A percentile compares a stretch with the other conserved stretches of the same genome.
These are phyloP conservation scores for Drosophila pseudotakahashii DNA, from an alignment of 2,888 invertebrate genomes.

Conservation along the genomic window DNA sequence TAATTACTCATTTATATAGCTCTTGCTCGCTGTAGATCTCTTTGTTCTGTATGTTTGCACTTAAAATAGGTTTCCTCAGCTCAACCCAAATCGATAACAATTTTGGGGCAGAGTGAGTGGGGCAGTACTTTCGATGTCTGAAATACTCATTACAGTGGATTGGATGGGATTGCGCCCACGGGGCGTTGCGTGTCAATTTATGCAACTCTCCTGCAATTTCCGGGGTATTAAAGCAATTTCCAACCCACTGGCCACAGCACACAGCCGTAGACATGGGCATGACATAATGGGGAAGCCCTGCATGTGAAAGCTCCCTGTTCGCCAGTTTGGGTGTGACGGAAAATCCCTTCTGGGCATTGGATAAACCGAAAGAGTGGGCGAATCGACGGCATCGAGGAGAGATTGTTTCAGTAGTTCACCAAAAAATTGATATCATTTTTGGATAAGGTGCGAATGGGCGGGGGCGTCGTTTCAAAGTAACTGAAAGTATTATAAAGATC, in stretches of 20 bases:
- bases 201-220: constrained; percentile 80
- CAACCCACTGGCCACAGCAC: constrained; percentile 55
- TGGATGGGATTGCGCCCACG: constrained; percentile 73
- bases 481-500: not conserved
- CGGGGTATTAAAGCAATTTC: constrained; percentile 80
- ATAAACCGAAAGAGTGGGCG: constrained; percentile 32
- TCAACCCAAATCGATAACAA: constrained; percentile 14
- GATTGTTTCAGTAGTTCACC: constrained; percentile 12
- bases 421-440: constrained; percentile 28
- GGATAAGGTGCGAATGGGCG: constrained; percentile 1
- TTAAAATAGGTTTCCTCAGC: not conserved
- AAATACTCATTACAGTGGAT: constrained; percentile 59
- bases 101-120: not conserved
- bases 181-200: constrained; percentile 82
- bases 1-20: constrained; percentile 4
- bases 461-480: not conserved
- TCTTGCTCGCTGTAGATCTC: not conserved
- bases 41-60: constrained; percentile 4
- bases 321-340: constrained; percentile 48
- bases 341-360: constrained; percentile 67
- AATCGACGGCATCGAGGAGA: constrained; percentile 12
- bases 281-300: constrained; percentile 59
- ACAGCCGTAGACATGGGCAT: constrained; percentile 21
- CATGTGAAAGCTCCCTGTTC: constrained; percentile 59
- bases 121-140: constrained; percentile 54